Evolutionary conservation across 2,888 invertebrate genomes (phyloP).

Genomic region (Archips crataeganus): DNA sequence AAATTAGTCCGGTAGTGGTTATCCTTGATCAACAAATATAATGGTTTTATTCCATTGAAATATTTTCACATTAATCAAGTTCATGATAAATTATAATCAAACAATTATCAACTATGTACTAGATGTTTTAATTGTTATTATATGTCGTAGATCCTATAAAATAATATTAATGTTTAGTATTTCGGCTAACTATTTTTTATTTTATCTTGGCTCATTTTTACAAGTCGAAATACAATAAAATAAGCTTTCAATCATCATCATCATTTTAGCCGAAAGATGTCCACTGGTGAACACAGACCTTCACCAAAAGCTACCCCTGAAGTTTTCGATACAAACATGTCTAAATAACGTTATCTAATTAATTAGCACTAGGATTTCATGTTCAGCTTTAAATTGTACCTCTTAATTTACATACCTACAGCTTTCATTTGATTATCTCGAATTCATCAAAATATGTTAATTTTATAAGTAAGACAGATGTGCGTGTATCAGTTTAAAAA

Average conservation of each 20-base stretch:
- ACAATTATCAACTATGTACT: background rate
- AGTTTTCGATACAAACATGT: too few relatives aligned
- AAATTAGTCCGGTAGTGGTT: slow-evolving; percentile 27
- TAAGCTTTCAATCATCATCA: too few relatives aligned
- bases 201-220: too few relatives aligned
- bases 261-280: too few relatives aligned
- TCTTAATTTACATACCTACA: background rate
- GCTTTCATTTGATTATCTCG: background rate
- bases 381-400: background rate
- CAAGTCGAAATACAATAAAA: too few relatives aligned
- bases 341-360: too few relatives aligned
- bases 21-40: slow-evolving; percentile 29
- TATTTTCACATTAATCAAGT: slow-evolving; percentile 25
- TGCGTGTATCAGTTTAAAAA: slow-evolving; percentile 6
- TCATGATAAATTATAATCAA: slow-evolving; percentile 5
- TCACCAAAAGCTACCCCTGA: too few relatives aligned
- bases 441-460: slow-evolving; percentile 10
- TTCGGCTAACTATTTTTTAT: too few relatives aligned
- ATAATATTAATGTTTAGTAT: too few relatives aligned
- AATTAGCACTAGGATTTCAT: background rate
- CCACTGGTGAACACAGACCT: too few relatives aligned
- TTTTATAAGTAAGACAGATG: slow-evolving; percentile 8
- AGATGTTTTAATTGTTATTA: background rate
- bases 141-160: too few relatives aligned
- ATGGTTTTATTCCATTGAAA: slow-evolving; percentile 1